Conservation (phyloP, 1,140 invertebrate genomes). For the Goniozus legneri region DNA sequence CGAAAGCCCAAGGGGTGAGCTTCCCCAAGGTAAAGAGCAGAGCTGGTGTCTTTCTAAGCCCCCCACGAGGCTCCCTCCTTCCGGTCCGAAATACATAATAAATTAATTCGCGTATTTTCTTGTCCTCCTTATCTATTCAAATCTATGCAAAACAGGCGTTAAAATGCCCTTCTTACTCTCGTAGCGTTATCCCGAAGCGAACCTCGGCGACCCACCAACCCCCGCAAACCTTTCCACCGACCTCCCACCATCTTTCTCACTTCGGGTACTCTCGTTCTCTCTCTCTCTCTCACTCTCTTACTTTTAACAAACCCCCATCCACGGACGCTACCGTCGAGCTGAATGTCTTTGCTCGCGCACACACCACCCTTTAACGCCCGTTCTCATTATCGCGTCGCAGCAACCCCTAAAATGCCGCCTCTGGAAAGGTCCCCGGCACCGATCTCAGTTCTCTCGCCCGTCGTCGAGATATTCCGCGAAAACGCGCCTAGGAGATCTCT, state of each 20-base stretch:
- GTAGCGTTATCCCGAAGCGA: constrained; percentile 45
- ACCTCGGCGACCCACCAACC: constrained; percentile 14
- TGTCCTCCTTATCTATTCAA: constrained; percentile 51
- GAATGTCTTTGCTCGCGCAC: constrained; percentile 49
- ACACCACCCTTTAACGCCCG: constrained; percentile 41
- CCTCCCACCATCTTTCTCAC: constrained; percentile 6
- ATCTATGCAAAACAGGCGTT: constrained; percentile 55
- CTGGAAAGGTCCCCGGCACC: constrained; percentile 42
- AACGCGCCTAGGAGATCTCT: constrained; percentile 27
- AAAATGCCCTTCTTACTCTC: constrained; percentile 45
- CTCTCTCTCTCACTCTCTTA: constrained; percentile 17
- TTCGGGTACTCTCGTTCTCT: too few relatives aligned
- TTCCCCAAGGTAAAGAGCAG: constrained; percentile 37
- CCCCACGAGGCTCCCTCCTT: constrained; percentile 25
- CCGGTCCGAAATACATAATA: constrained; percentile 49
- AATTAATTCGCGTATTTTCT: constrained; percentile 52
- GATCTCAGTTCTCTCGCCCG: constrained; percentile 34
- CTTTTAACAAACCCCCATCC: constrained; percentile 16
- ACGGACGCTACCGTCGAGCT: constrained; percentile 30
- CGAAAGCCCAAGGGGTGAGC: constrained; percentile 26
- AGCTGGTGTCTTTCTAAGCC: constrained; percentile 27
- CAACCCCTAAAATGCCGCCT: constrained; percentile 50
- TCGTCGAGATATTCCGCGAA: constrained; percentile 33
- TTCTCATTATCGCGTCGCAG: constrained; percentile 53
- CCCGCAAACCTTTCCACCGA: constrained; percentile 14